Evolutionary conservation across 2,888 invertebrate genomes (phyloP).

Genomic region (Malachius bipustulatus): DNA sequence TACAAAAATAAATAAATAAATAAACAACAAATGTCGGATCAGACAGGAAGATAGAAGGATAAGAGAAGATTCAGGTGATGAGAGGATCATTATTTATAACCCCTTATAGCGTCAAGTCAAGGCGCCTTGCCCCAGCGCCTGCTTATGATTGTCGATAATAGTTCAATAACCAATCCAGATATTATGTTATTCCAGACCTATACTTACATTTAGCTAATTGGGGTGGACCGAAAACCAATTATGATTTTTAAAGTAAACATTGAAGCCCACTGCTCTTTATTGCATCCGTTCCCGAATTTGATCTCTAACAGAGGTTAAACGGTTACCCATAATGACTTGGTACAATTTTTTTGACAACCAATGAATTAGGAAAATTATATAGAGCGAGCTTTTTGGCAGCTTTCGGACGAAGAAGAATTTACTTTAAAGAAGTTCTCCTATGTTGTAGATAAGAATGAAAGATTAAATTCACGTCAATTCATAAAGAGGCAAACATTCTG

Average conservation of each 20-base stretch:
- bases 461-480: too few species aligned
- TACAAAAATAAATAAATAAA: too few species aligned
- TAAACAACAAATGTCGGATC: too few species aligned
- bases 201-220: constrained; percentile 37
- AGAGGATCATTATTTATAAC: too few species aligned
- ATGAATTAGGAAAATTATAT: background rate
- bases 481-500: too few species aligned
- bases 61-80: too few species aligned
- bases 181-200: constrained; percentile 33
- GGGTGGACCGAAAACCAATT: constrained; percentile 33
- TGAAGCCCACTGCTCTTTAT: constrained; percentile 22
- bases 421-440: background rate
- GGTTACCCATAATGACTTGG: background rate
- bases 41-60: too few species aligned
- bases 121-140: constrained; percentile 30
- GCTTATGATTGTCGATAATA: constrained; percentile 31
- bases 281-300: constrained; percentile 22
- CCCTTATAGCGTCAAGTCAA: constrained; percentile 22
- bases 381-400: too few species aligned
- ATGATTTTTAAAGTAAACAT: constrained; percentile 35
- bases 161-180: constrained; percentile 35
- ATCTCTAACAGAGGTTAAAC: background rate
- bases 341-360: constrained; percentile 1
- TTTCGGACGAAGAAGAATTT: too few species aligned
- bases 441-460: too few species aligned